Evolutionary conservation across 1,140 invertebrate genomes (phyloP).

Genomic region (Micrasema minimum): DNA sequence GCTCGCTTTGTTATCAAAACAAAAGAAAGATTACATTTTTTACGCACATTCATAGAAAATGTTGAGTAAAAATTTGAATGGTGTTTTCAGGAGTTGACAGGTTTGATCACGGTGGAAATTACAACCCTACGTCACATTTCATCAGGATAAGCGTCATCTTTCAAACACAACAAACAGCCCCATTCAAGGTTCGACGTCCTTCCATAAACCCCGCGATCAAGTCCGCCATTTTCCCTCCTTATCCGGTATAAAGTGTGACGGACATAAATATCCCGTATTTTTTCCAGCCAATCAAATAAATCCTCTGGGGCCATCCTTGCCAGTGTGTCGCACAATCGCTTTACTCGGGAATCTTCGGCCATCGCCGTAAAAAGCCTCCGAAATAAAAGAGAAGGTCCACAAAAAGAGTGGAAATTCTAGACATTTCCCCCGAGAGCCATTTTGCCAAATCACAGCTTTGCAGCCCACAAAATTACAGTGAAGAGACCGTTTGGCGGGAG

Average conservation of each 20-base stretch:
- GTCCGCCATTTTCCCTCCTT: slow-evolving; percentile 15
- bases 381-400: slow-evolving; percentile 42
- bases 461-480: slow-evolving; percentile 53
- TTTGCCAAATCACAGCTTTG: slow-evolving; percentile 53
- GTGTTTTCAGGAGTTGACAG: too few species aligned
- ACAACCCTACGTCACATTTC: slow-evolving; percentile 5
- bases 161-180: slow-evolving; percentile 23
- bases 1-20: too few species aligned
- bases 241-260: slow-evolving; percentile 38
- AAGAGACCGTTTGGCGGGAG: slow-evolving; percentile 47
- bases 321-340: slow-evolving; percentile 37
- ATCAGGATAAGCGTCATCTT: slow-evolving; percentile 27
- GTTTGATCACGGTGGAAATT: too few species aligned
- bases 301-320: slow-evolving; percentile 28
- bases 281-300: slow-evolving; percentile 46
- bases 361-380: slow-evolving; percentile 37
- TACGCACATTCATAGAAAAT: too few species aligned
- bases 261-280: slow-evolving; percentile 45
- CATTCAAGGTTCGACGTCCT: slow-evolving; percentile 18
- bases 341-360: slow-evolving; percentile 32
- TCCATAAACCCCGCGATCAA: slow-evolving; percentile 9
- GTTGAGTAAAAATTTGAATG: too few species aligned
- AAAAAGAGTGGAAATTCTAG: slow-evolving; percentile 45
- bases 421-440: slow-evolving; percentile 51
- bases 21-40: too few species aligned